Conservation (phyloP, 2,113 vertebrate genomes). For the Pungitius pungitius region DNA sequence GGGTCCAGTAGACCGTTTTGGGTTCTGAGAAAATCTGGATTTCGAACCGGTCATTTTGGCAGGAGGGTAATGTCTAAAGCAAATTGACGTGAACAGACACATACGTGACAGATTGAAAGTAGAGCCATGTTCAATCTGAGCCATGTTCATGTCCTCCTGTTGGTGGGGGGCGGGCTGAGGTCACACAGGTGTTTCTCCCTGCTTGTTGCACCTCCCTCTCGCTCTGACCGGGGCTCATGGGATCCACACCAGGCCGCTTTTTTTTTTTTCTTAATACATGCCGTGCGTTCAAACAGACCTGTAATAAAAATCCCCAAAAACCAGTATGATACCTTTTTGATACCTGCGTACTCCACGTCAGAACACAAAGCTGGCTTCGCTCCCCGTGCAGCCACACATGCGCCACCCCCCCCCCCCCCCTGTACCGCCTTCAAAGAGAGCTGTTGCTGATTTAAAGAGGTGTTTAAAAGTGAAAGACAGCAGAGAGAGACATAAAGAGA, state of each 20-base stretch:
- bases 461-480: conserved; percentile 37
- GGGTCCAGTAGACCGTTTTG: conserved; percentile 23
- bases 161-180: conserved; percentile 53
- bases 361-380: conserved; percentile 38
- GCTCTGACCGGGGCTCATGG: conserved; percentile 47
- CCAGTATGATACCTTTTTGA: conserved; percentile 57
- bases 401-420: not conserved
- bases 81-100: too few species aligned
- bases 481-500: conserved; percentile 36
- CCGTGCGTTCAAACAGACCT: conserved; percentile 45
- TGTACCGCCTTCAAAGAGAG: conserved; percentile 31
- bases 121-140: conserved; percentile 16
- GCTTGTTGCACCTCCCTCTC: conserved; percentile 68
- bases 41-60: not conserved
- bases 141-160: too few species aligned
- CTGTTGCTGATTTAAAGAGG: conserved; percentile 54
- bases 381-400: not conserved
- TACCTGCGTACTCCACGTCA: conserved; percentile 41
- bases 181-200: conserved; percentile 76
- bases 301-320: conserved; percentile 44
- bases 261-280: conserved; percentile 38
- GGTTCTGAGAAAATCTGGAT: not conserved
- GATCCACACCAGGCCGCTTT: conserved; percentile 61
- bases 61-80: too few species aligned
- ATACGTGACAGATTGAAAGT: conserved; percentile 15